Percentiles rank a stretch among this genome's conserved stretches.
Evolutionary conservation across 1,140 invertebrate species (phyloP).

Genomic region (Sminthurinus signatus): DNA sequence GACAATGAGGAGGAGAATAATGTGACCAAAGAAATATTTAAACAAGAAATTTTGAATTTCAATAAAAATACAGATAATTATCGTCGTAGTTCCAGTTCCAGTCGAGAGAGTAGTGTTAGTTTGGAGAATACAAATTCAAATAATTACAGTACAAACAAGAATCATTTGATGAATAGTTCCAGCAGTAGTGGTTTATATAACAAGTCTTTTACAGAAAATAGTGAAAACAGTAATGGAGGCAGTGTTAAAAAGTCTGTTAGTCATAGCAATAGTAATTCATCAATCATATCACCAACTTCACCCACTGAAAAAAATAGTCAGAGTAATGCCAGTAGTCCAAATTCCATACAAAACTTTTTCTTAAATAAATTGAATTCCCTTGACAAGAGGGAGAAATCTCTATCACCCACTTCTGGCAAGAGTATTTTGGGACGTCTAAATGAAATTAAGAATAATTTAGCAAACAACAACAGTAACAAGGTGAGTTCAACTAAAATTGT

Average conservation of each 20-base stretch:
- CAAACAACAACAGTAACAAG: conserved; percentile 37
- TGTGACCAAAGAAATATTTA: conserved; percentile 64
- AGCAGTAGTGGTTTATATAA: neutral
- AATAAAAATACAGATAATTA: conserved; percentile 39
- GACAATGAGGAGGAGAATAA: conserved; percentile 68
- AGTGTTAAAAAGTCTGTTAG: conserved; percentile 24
- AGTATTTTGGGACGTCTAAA: conserved; percentile 30
- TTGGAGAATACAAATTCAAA: conserved; percentile 14
- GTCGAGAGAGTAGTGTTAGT: conserved; percentile 35
- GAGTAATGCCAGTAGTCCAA: conserved; percentile 28
- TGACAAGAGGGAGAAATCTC: conserved; percentile 26
- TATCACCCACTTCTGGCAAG: conserved; percentile 20
- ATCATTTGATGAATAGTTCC: conserved; percentile 13
- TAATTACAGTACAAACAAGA: conserved; percentile 17
- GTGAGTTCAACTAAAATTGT: too few relatives aligned
- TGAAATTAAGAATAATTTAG: conserved; percentile 37
- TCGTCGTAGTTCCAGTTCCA: conserved; percentile 43
- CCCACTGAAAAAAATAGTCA: conserved; percentile 24
- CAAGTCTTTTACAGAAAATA: neutral
- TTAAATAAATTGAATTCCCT: conserved; percentile 35
- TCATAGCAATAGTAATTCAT: conserved; percentile 34
- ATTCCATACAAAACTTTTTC: conserved; percentile 38
- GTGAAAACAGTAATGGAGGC: neutral
- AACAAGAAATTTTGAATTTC: conserved; percentile 61
- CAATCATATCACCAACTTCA: conserved; percentile 22